Base-by-base conservation (phyloP, 1,140 invertebrate genomes). In the Reticulitermes speratus region DNA sequence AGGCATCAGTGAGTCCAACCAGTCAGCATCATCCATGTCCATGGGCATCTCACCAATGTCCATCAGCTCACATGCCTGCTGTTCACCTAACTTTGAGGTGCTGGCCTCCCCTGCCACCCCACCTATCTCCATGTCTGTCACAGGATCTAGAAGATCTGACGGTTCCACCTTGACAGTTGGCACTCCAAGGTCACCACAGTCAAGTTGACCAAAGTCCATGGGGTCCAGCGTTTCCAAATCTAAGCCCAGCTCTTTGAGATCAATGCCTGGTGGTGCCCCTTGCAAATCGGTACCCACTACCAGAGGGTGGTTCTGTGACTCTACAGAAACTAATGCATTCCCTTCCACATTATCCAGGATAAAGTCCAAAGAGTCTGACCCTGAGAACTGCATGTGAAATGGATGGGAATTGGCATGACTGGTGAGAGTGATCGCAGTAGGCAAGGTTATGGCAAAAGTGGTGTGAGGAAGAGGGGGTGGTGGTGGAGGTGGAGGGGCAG, bases 21-120 rank as follows among this genome's bases (percentile, higher is more conserved):
- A 96, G 88, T 95, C 94, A 0, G 93, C 91, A 88, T 94, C 93
- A 88, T 96, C 95, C 90, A 96, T 95, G 88, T 95, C 94, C 94
- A 95, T 95, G 0, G 93, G 91, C 89, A 93, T 92, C 23, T 92
- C 91, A 19, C 90, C 90, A 12, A 92, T 91, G 81, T 92, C 91
- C 90, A 91, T 91, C 9, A 92, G 86, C 86, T 93, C 92, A 83
- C 90, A 90, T 0, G 89, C 89, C 19, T 82, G 45, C 8, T 85
- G 48, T 16, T 85, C 38, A 23, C 69, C 82, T 65, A 85, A 45
- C 25, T 83, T 81, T 19, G 16, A 32, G 25, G 69, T 84, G 32
- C 52, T 30, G 1, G 38, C 11, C 23, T 85, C 87, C 44, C 38
- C 84, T 48, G 52, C 65, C n/a, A 44, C 38, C 19, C 52, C 87